Conservation (phyloP, 2,797 vertebrate genomes). For the Pelodytes ibericus region DNA sequence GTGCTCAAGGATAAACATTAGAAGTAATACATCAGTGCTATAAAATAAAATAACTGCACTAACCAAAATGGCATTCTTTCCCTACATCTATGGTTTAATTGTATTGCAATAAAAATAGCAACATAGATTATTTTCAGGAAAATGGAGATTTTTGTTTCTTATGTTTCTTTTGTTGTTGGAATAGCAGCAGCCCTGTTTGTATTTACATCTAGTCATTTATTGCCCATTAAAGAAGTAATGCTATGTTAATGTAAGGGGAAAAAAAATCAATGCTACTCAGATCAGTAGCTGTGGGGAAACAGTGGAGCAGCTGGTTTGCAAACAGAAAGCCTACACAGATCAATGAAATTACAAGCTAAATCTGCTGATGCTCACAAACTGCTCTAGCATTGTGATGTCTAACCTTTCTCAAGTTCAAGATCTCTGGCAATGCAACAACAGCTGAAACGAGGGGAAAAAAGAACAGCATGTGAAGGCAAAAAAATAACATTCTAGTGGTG, state of each 20-base stretch:
- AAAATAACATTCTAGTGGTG: conserved; percentile 57
- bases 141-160: conserved; percentile 37
- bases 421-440: conserved; percentile 72
- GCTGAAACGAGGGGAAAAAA: conserved; percentile 60
- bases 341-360: conserved; percentile 86
- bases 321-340: conserved; percentile 82
- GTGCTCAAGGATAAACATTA: conserved; percentile 48
- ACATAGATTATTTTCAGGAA: conserved; percentile 51
- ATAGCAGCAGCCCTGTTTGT: conserved; percentile 69
- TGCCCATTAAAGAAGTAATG: conserved; percentile 86
- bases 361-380: conserved; percentile 86
- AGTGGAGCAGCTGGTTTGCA: conserved; percentile 82
- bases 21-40: conserved; percentile 31
- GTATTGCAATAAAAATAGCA: conserved; percentile 50
- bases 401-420: conserved; percentile 85
- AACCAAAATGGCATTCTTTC: conserved; percentile 12
- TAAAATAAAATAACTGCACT: conserved; percentile 63
- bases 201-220: conserved; percentile 85
- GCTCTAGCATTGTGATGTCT: conserved; percentile 75
- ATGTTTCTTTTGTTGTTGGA: conserved; percentile 71
- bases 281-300: conserved; percentile 85
- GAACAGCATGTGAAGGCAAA: conserved; percentile 37
- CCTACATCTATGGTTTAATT: conserved; percentile 47
- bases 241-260: conserved; percentile 84
- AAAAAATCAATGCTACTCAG: conserved; percentile 85